A percentile compares a stretch with the other conserved stretches of the same genome.
Evolutionary conservation across 1,140 invertebrate species (phyloP).

Genomic region (Drosophila novamexicana): DNA sequence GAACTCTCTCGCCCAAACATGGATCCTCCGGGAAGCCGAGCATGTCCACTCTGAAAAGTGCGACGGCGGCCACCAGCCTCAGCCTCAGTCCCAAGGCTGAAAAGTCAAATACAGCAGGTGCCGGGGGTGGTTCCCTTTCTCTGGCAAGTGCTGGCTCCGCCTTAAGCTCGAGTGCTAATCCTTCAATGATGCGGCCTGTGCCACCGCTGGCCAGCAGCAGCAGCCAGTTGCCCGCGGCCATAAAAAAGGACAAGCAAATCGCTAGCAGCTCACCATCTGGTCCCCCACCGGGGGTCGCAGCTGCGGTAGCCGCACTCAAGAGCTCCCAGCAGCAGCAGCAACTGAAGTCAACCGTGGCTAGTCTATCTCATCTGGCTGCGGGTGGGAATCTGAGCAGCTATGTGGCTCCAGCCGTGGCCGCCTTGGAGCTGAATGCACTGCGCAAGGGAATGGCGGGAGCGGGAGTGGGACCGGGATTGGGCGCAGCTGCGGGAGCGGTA

Average conservation of each 20-base stretch:
- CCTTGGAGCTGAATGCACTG: constrained; percentile 68
- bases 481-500: constrained; percentile 48
- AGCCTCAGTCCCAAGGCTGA: constrained; percentile 83
- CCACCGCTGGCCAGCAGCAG: constrained; percentile 50
- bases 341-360: constrained; percentile 57
- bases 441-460: constrained; percentile 71
- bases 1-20: constrained; percentile 91
- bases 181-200: constrained; percentile 58
- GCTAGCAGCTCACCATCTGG: constrained; percentile 18
- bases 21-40: constrained; percentile 92
- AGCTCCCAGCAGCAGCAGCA: constrained; percentile 57
- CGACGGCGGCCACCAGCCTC: constrained; percentile 84
- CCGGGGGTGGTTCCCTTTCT: constrained; percentile 29
- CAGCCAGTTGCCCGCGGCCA: constrained; percentile 20
- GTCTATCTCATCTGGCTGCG: constrained; percentile 58
- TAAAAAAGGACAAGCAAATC: constrained; percentile 38
- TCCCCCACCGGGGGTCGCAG: constrained; percentile 45
- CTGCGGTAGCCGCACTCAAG: constrained; percentile 58
- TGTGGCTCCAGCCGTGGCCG: constrained; percentile 34
- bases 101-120: constrained; percentile 62
- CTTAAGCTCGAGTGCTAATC: constrained; percentile 10
- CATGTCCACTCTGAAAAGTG: constrained; percentile 93
- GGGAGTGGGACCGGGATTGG: constrained; percentile 27
- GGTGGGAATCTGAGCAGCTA: constrained; percentile 55
- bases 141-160: constrained; percentile 3